Conservation (phyloP, 2,888 invertebrate genomes). For the Phoronis australis region DNA sequence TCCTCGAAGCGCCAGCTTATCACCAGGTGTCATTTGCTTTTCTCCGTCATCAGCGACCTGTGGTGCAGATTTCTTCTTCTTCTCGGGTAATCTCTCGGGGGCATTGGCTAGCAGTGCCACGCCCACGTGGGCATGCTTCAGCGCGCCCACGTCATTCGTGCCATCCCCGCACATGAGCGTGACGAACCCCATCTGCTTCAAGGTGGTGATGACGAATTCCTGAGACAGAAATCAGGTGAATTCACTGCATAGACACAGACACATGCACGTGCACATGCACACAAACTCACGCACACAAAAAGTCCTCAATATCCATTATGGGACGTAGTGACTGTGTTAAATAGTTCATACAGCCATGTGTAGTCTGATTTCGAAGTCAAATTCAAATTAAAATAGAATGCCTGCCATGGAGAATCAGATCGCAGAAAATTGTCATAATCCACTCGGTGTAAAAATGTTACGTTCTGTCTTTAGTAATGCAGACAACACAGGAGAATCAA, state of each 20-base stretch:
- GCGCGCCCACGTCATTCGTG: constrained; percentile 92
- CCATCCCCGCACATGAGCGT: constrained; percentile 99
- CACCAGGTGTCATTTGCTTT: background rate
- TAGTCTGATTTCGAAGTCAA: too few species aligned
- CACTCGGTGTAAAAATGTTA: too few species aligned
- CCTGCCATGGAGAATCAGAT: too few species aligned
- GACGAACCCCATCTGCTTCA: constrained; percentile 76
- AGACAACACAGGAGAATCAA: too few species aligned
- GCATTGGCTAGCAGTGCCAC: constrained; percentile 84
- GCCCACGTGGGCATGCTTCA: constrained; percentile 92
- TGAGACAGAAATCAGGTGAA: constrained; percentile 29
- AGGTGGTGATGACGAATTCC: constrained; percentile 83
- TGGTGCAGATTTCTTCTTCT: constrained; percentile 22
- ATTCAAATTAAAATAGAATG: too few species aligned
- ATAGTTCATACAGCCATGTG: too few species aligned
- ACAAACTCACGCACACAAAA: background rate
- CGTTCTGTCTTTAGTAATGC: too few species aligned
- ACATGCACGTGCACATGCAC: background rate
- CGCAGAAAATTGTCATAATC: too few species aligned
- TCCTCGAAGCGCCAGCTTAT: background rate
- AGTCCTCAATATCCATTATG: background rate
- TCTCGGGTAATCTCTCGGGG: constrained; percentile 56
- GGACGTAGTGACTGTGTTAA: too few species aligned
- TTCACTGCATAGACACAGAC: background rate
- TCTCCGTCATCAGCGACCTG: background rate